Percentiles rank a stretch among this genome's conserved stretches.
Conservation (phyloP, 1,140 invertebrate genomes). For the Cherax destructor region DNA sequence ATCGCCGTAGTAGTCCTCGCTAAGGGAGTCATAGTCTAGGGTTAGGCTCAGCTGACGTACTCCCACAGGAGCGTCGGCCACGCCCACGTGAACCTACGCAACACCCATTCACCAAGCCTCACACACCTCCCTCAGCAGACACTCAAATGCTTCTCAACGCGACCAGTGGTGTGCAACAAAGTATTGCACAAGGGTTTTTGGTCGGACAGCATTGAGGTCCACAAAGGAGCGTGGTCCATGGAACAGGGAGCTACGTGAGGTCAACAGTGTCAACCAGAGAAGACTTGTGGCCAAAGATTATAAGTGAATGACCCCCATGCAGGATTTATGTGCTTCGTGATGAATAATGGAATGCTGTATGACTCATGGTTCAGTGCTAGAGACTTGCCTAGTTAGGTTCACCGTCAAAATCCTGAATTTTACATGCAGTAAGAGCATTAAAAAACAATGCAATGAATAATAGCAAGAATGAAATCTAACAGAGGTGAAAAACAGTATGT, state of each 20-base stretch:
- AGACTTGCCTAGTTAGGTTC: too few relatives aligned
- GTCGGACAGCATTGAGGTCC: not conserved
- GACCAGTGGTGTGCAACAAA: not conserved
- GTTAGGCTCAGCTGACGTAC: not conserved
- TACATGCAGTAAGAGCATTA: not conserved
- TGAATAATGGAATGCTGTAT: not conserved
- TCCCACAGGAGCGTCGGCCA: not conserved
- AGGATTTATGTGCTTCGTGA: not conserved
- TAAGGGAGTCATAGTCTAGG: conserved; percentile 58
- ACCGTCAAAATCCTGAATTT: not conserved
- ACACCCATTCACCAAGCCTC: not conserved
- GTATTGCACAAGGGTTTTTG: not conserved
- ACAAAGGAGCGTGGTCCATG: not conserved
- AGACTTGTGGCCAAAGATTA: not conserved
- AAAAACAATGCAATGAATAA: not conserved
- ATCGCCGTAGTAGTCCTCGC: conserved; percentile 97
- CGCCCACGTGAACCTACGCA: not conserved
- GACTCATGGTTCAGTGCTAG: not conserved
- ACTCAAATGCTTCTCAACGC: not conserved
- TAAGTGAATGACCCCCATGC: not conserved
- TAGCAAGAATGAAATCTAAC: not conserved
- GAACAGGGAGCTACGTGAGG: not conserved
- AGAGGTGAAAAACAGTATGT: not conserved
- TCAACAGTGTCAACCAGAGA: not conserved
- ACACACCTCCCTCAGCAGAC: not conserved